These are phyloP conservation scores for Morphnarchus princeps DNA, from an alignment of 2,113 vertebrate species.

Conservation along the genomic window DNA sequence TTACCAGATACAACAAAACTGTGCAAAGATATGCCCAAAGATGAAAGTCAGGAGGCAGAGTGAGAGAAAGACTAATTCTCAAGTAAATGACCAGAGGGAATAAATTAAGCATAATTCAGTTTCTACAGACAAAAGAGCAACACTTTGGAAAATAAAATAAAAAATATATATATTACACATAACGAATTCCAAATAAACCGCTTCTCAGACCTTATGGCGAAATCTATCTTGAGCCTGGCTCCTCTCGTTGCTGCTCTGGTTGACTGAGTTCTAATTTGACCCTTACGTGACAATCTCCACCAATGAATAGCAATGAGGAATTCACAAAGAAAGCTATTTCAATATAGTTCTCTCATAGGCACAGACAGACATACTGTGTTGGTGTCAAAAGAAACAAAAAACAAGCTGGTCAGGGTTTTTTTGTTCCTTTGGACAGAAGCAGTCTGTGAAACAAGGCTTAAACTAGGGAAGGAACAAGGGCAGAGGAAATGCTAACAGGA, in stretches of 20 bases:
- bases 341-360: conserved; percentile 20
- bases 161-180: background rate
- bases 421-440: conserved; percentile 26
- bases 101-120: background rate
- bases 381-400: conserved; percentile 50
- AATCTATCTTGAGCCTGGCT: background rate
- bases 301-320: conserved; percentile 62
- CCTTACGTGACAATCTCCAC: conserved; percentile 18
- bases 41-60: background rate
- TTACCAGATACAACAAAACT: background rate
- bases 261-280: conserved; percentile 49
- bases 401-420: background rate
- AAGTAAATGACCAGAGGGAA: background rate
- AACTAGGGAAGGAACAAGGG: background rate
- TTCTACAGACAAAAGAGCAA: background rate
- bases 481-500: conserved; percentile 11
- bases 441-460: conserved; percentile 31
- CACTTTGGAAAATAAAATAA: background rate
- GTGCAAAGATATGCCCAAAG: background rate
- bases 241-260: background rate
- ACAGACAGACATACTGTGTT: conserved; percentile 27
- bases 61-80: background rate
- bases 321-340: conserved; percentile 47
- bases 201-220: background rate
- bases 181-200: background rate